These are phyloP conservation scores for Pelochelys cantorii DNA, from an alignment of 2,797 vertebrate genomes.

Conservation along the genomic window DNA sequence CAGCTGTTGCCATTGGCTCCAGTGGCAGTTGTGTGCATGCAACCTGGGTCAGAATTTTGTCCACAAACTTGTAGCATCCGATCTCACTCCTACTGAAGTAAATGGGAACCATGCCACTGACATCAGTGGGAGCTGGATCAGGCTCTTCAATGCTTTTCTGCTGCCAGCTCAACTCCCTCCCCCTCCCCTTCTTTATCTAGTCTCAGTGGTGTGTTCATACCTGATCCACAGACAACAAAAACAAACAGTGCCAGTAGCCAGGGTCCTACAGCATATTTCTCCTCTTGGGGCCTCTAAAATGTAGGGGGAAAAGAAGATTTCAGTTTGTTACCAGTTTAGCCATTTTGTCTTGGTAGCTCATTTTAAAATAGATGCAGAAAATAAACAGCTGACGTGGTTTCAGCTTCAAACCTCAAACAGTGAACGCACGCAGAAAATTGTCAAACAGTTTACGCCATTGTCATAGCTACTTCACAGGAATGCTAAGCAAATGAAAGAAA, in stretches of 20 bases:
- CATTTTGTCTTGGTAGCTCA: constrained; percentile 1
- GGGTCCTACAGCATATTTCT: constrained; percentile 82
- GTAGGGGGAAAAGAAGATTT: constrained; percentile 43
- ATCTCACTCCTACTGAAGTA: background rate
- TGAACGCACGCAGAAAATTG: constrained; percentile 37
- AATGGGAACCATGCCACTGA: background rate
- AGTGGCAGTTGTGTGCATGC: background rate
- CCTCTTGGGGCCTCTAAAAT: constrained; percentile 80
- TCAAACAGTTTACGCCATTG: constrained; percentile 22
- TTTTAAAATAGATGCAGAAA: constrained; percentile 47
- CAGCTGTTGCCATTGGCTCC: background rate
- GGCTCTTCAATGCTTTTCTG: background rate
- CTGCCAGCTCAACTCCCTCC: background rate
- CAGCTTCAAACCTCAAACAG: constrained; percentile 66
- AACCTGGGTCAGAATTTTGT: background rate
- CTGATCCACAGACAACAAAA: constrained; percentile 83
- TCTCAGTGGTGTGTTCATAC: constrained; percentile 54
- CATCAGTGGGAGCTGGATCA: background rate
- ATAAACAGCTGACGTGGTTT: constrained; percentile 67
- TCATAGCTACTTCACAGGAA: constrained; percentile 10
- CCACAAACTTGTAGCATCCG: background rate
- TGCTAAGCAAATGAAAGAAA: constrained; percentile 39
- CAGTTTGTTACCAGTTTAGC: constrained; percentile 1
- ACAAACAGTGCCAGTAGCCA: constrained; percentile 81
- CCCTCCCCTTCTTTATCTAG: background rate